Evolutionary conservation across 2,888 invertebrate species (phyloP).

Genomic region (Salpingus planirostris): DNA sequence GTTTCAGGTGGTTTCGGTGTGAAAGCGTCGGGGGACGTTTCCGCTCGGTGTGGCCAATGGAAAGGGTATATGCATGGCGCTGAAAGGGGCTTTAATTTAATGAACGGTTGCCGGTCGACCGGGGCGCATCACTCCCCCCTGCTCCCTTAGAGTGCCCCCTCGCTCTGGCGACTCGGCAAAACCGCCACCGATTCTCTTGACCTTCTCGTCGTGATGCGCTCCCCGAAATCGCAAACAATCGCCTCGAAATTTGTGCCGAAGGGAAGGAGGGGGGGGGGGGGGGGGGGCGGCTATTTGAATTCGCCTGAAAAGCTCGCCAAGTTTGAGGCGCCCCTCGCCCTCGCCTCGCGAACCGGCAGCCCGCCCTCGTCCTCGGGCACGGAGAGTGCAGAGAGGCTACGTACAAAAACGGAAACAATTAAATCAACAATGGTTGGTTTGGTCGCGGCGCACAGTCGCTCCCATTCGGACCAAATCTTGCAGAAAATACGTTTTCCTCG

Average conservation of each 20-base stretch:
- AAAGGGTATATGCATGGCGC: slow-evolving; percentile 25
- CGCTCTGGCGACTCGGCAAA: slow-evolving; percentile 8
- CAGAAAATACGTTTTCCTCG: slow-evolving; percentile 42
- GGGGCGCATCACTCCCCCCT: too few species aligned
- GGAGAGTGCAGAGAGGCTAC: too few species aligned
- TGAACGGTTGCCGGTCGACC: slow-evolving; percentile 13
- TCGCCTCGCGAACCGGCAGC: too few species aligned
- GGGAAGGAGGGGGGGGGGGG: too few species aligned
- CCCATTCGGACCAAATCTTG: slow-evolving; percentile 42
- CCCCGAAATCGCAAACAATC: slow-evolving; percentile 26
- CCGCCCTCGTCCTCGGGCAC: slow-evolving; percentile 32
- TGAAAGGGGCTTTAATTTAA: slow-evolving; percentile 27
- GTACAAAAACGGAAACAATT: slow-evolving; percentile 45
- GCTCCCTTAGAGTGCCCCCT: slow-evolving; percentile 6
- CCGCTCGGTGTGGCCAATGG: slow-evolving; percentile 11
- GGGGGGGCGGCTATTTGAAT: too few species aligned
- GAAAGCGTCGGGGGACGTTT: slow-evolving; percentile 17
- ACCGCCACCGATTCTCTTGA: slow-evolving; percentile 8
- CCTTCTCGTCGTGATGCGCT: slow-evolving; percentile 10
- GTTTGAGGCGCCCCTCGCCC: too few species aligned
- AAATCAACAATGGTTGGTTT: slow-evolving; percentile 45
- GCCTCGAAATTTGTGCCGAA: too few species aligned
- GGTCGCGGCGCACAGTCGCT: slow-evolving; percentile 38
- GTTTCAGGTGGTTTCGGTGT: too few species aligned
- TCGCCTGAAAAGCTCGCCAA: too few species aligned